Conservation (phyloP, 2,797 vertebrate species). For the Arctocebus calabarensis region DNA sequence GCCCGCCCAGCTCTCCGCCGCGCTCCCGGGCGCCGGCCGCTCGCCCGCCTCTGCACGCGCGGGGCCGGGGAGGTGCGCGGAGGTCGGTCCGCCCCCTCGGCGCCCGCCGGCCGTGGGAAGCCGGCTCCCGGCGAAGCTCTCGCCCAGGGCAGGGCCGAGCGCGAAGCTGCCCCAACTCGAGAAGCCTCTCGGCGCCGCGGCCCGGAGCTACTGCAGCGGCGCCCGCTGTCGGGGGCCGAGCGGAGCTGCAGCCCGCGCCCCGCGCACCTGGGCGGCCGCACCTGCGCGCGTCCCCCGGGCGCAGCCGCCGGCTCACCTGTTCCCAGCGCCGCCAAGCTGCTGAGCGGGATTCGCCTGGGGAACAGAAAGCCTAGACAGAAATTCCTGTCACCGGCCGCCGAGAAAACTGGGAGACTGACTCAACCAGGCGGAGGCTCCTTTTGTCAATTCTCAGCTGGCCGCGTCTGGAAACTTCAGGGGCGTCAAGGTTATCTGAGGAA, state of each 20-base stretch:
- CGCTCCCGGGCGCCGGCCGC: neutral
- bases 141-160: slow-evolving; percentile 32
- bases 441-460: neutral
- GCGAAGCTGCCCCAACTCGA: slow-evolving; percentile 69
- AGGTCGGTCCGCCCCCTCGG: slow-evolving; percentile 47
- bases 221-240: slow-evolving; percentile 82
- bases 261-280: slow-evolving; percentile 65
- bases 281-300: slow-evolving; percentile 47
- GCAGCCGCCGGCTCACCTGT: slow-evolving; percentile 60
- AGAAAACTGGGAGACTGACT: neutral
- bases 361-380: neutral
- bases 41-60: neutral
- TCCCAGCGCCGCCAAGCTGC: neutral
- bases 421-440: neutral
- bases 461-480: slow-evolving; percentile 15
- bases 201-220: slow-evolving; percentile 73
- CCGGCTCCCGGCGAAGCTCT: slow-evolving; percentile 61
- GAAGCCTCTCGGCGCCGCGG: slow-evolving; percentile 30
- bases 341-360: rapidly evolving
- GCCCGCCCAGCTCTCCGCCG: neutral
- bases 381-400: neutral
- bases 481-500: neutral
- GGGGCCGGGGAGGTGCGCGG: neutral
- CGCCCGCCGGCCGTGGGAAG: neutral
- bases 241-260: slow-evolving; percentile 66